Evolutionary conservation across 2,888 invertebrate genomes (phyloP).

Genomic region (Dryadula phaetusa): DNA sequence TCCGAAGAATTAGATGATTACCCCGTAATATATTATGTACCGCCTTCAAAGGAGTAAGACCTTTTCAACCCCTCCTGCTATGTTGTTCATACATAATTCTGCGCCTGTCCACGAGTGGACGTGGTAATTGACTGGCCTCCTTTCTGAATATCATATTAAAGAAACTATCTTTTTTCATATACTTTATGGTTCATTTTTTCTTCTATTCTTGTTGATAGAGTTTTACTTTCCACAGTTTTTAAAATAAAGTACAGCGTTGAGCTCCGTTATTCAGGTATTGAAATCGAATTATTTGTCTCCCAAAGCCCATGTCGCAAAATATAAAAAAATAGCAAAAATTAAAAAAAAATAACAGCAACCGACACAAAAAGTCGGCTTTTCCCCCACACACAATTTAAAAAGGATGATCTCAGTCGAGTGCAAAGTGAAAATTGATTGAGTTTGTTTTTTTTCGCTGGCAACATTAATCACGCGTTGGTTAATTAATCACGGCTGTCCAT

Average conservation of each 20-base stretch:
- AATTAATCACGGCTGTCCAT: constrained; percentile 52
- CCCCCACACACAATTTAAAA: not conserved
- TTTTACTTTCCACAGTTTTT: too few species aligned
- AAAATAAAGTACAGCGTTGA: too few species aligned
- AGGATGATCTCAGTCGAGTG: constrained; percentile 11
- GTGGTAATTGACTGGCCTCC: constrained; percentile 21
- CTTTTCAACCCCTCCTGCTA: constrained; percentile 19
- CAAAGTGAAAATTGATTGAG: constrained; percentile 47
- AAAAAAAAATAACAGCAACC: not conserved
- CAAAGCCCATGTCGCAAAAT: too few species aligned
- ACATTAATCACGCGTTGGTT: constrained; percentile 51
- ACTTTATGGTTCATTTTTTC: not conserved
- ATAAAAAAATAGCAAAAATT: not conserved
- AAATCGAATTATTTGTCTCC: too few species aligned
- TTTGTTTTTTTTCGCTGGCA: constrained; percentile 46
- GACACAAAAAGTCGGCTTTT: not conserved
- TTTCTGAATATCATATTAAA: constrained; percentile 10
- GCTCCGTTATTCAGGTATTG: too few species aligned
- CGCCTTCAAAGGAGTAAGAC: constrained; percentile 12
- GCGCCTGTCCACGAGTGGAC: not conserved
- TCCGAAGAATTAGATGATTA: constrained; percentile 15
- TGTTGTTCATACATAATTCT: constrained; percentile 22
- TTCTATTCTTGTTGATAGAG: too few species aligned
- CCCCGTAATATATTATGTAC: constrained; percentile 10
- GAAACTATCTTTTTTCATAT: constrained; percentile 2